Evolutionary conservation across 2,113 vertebrate species (phyloP), one percentile per base, ranked within the genome.

Genomic region (Vanacampus margaritifer): DNA sequence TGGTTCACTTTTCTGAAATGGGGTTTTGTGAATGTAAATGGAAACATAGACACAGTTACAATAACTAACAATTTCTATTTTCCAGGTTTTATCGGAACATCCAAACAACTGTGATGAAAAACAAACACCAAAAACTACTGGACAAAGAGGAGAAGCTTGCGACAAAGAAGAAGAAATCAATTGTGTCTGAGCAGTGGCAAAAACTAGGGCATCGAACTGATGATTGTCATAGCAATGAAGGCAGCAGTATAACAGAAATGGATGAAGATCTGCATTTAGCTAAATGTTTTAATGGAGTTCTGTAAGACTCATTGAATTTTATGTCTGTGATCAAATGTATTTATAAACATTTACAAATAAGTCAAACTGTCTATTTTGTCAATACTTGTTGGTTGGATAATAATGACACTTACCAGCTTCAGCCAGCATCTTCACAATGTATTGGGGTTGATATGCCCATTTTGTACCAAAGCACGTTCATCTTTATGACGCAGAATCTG

Each of bases 1-100:
- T 41, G 2, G 45, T 46, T 46, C 5, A 19, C 45, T 7, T 50
- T 50, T 2, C 21, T n/a, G 3, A 46, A 45, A 13, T 45, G 14
- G 14, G 17, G 16, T 8, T 23, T 23, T 58, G 21, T 28, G 46
- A 45, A 4, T 8, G 0, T 6, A 46, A 8, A 14, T 4, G 39
- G n/a, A n/a, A n/a, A n/a, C n/a, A n/a, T 0, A 5, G 32, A 61
- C 37, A 62, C 46, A 23, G 11, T 21, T 39, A 9, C 37, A 13
- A 26, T 13, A 5, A 14, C 6, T 6, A 13, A 26, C 9, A 5
- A 14, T 4, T 6, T 28, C 3, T 79, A 73, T 32, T 58, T 24
- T 68, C 58, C 59, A 99, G 97, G 64, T 96, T 98, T 81, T 92
- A 91, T 36, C 83, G 73, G 41, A 80, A 85, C 74, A 83, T 98